These are phyloP conservation scores for Allolobophora icterica DNA, from an alignment of 2,888 invertebrate species.

Conservation along the genomic window DNA sequence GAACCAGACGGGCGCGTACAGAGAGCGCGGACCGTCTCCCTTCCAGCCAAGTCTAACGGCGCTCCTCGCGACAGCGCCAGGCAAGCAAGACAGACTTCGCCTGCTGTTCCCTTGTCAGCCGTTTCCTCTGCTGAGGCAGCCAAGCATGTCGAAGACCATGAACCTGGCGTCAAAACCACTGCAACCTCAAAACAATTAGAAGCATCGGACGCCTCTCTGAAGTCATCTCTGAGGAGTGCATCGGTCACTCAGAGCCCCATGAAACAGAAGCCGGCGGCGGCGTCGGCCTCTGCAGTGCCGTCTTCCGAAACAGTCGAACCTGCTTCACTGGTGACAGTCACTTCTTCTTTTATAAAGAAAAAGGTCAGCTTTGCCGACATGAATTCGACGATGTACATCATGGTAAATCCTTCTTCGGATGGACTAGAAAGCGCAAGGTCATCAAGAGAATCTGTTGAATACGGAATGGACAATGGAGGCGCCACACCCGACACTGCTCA, in stretches of 20 bases:
- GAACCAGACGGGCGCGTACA: neutral
- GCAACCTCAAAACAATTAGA: neutral
- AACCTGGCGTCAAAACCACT: neutral
- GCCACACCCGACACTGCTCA: too few species aligned
- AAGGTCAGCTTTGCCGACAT: conserved; percentile 17
- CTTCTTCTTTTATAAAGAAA: neutral
- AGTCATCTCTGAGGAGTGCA: neutral
- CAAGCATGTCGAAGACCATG: neutral
- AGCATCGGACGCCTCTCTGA: neutral
- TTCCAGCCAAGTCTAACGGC: neutral
- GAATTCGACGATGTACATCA: neutral
- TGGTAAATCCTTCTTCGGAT: neutral
- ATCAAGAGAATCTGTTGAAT: neutral
- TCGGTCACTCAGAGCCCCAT: neutral
- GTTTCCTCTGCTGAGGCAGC: neutral
- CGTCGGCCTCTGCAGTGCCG: neutral
- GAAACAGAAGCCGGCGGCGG: neutral
- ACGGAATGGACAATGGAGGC: too few species aligned
- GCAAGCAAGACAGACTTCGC: neutral
- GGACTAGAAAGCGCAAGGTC: neutral
- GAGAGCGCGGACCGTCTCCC: neutral
- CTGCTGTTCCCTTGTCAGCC: neutral
- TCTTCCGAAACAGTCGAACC: neutral
- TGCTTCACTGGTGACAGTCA: neutral
- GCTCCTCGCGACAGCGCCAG: neutral